phyloP scores from a whole-genome alignment of 1,140 invertebrate species.

The Rhagoletis pomonella region DNA sequence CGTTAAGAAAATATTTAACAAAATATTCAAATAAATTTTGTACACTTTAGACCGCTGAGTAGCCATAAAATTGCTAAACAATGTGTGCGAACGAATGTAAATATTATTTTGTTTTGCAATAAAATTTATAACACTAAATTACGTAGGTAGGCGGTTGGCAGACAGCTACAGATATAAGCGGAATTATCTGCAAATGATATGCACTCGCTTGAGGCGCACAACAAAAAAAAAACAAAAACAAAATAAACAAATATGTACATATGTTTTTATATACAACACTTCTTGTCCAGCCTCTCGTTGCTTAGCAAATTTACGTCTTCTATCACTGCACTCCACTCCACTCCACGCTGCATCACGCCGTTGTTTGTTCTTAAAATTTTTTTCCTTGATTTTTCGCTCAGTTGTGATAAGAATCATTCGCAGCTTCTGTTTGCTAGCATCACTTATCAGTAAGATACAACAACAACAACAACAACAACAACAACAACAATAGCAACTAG shows the following conservation, averaged over 20 bases:
- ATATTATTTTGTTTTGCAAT: slow-evolving; percentile 26
- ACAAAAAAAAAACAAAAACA: not conserved
- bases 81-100: not conserved
- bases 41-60: not conserved
- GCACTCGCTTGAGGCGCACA: not conserved
- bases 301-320: no score
- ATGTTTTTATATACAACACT: not conserved
- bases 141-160: slow-evolving; percentile 18
- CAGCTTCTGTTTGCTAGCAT: slow-evolving; percentile 45
- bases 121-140: slow-evolving; percentile 30
- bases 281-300: no score
- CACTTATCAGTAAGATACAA: not conserved
- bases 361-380: not conserved
- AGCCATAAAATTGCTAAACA: slow-evolving; percentile 17
- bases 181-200: slow-evolving; percentile 42
- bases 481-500: not conserved
- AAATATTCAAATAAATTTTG: slow-evolving; percentile 5
- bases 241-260: not conserved
- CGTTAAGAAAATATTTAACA: not conserved
- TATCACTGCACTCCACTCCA: no score
- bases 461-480: not conserved
- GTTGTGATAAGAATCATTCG: slow-evolving; percentile 49
- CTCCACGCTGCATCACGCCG: not conserved
- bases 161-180: not conserved
- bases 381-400: not conserved